Base-by-base conservation (phyloP, 2,113 vertebrate genomes). In the Anseranas semipalmata region DNA sequence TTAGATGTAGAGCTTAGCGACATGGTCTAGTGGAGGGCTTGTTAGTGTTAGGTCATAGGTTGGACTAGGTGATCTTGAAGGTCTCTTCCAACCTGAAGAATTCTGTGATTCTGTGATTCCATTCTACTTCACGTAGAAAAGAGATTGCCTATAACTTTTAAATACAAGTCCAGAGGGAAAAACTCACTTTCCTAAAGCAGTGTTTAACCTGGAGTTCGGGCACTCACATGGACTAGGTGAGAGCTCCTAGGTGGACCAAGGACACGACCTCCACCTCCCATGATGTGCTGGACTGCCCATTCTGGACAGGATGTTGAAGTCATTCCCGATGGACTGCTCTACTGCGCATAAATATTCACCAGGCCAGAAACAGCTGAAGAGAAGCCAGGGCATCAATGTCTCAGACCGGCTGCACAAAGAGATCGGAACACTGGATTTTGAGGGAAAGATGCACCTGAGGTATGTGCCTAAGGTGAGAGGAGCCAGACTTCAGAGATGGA, bases 191-290 rank as follows among this genome's bases (percentile, higher is more conserved):
- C 39, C 80, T 60, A 50, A 37, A 66, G 81, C 68, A 77, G 63
- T 4, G 3, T 70, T 85, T 82, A 67, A 76, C 30, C 71, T 24
- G 18, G 5, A 37, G 87, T 12, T 77, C 33, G 46, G 82, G 46
- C 39, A 81, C 15, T 45, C 0, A 1, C 9, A 22, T 1, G 35
- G 73, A 70, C 63, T 0, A 28, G 59, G n/a, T 12, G 56, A 66
- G 43, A 59, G 58, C 75, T 68, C 32, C 85, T 24, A 56, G 32
- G n/a, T 48, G 7, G 62, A 25, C 33, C 41, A 55, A 48, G 83
- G 87, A 68, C 76, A 39, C 2, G 25, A 83, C 62, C 71, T 85
- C 74, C 59, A 43, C 9, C 52, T 52, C 10, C 15, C 74, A 68
- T 6, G 4, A 22, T 11, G 45, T 6, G 1, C 3, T 18, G 73